Evolutionary conservation across 2,888 invertebrate genomes (phyloP).

Genomic region (Villa cingulata): DNA sequence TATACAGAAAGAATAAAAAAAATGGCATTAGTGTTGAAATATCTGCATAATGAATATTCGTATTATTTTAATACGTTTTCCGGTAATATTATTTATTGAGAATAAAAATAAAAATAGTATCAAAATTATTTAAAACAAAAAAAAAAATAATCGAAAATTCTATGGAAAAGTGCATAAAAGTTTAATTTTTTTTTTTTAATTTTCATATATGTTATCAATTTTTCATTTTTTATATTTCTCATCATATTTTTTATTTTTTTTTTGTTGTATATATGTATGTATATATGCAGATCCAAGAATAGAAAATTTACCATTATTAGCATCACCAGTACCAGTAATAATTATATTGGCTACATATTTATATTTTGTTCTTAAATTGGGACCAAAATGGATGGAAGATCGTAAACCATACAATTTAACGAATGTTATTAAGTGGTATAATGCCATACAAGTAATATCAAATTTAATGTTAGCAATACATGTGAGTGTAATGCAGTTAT

Average conservation of each 20-base stretch:
- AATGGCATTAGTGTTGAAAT: background rate
- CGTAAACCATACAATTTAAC: constrained; percentile 50
- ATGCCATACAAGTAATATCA: constrained; percentile 41
- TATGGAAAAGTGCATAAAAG: too few species aligned
- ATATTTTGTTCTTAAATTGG: constrained; percentile 52
- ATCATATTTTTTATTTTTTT: background rate
- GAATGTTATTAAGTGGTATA: constrained; percentile 51
- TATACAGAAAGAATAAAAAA: background rate
- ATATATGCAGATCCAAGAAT: constrained; percentile 33
- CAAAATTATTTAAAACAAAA: too few species aligned
- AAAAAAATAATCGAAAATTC: too few species aligned
- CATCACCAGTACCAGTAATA: constrained; percentile 48
- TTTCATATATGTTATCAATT: too few species aligned
- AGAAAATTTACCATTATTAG: constrained; percentile 50
- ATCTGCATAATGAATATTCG: background rate
- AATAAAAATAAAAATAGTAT: too few species aligned
- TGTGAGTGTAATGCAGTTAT: background rate
- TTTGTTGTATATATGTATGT: background rate
- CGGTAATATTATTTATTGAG: background rate
- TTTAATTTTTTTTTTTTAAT: too few species aligned
- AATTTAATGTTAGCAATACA: constrained; percentile 11
- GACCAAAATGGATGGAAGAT: constrained; percentile 58
- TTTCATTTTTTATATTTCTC: too few species aligned
- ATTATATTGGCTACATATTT: constrained; percentile 47
- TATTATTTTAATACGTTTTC: background rate